Percentiles rank a stretch among this genome's conserved stretches.
These are phyloP conservation scores for Riparia riparia DNA, from an alignment of 2,113 vertebrate genomes.

Conservation along the genomic window DNA sequence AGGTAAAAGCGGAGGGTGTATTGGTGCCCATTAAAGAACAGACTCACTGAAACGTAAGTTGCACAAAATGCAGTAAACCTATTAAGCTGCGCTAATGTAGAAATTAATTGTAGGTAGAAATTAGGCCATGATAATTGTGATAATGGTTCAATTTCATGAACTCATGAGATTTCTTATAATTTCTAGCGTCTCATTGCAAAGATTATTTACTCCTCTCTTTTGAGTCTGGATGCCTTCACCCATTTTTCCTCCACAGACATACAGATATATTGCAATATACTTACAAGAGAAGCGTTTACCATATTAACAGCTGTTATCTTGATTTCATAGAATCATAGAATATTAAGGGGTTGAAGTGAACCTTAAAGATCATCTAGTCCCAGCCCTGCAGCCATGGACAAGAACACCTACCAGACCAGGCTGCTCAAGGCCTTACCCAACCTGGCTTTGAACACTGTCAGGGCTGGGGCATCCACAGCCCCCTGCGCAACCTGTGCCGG, in stretches of 20 bases:
- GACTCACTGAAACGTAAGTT: neutral
- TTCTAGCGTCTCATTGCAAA: neutral
- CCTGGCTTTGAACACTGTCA: neutral
- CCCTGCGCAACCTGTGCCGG: neutral
- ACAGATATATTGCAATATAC: neutral
- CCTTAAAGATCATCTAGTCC: neutral
- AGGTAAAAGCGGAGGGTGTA: neutral
- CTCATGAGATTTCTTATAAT: neutral
- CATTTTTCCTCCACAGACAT: neutral
- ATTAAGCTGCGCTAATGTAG: neutral
- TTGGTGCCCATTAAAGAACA: neutral
- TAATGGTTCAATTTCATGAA: neutral
- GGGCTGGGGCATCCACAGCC: neutral
- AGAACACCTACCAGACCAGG: neutral
- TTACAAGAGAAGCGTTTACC: neutral
- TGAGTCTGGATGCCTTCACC: neutral
- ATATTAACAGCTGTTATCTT: constrained; percentile 49
- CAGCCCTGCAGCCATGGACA: neutral
- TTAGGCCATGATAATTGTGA: neutral
- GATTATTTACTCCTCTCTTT: neutral
- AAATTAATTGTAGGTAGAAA: neutral
- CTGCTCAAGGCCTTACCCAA: neutral
- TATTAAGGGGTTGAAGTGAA: neutral
- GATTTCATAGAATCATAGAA: neutral
- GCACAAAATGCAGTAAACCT: neutral